Evolutionary conservation across 2,888 invertebrate species (phyloP).

Genomic region (Machimus rusticus): DNA sequence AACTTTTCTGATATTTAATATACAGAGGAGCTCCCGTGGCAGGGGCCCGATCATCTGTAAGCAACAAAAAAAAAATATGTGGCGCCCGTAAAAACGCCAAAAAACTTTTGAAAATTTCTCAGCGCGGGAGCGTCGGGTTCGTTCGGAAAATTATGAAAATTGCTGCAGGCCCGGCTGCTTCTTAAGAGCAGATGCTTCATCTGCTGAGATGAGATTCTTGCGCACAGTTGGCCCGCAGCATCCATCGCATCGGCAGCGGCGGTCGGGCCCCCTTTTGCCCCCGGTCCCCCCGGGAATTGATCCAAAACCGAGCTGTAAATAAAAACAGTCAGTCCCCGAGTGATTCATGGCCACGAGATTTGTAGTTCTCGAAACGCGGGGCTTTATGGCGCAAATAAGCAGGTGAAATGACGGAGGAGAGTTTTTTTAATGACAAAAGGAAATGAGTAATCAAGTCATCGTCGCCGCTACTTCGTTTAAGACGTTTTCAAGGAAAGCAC

Average conservation of each 20-base stretch:
- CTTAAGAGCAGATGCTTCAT: neutral
- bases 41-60: neutral
- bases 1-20: conserved; percentile 10
- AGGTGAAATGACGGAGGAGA: neutral
- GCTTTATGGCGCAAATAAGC: neutral
- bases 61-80: neutral
- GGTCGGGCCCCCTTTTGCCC: neutral
- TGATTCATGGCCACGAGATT: neutral
- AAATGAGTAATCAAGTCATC: neutral
- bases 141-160: neutral
- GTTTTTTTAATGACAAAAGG: neutral
- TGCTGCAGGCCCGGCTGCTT: neutral
- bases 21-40: neutral
- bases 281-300: neutral
- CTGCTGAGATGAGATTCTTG: neutral
- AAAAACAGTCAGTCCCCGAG: neutral
- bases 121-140: neutral
- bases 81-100: neutral
- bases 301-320: neutral
- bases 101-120: neutral
- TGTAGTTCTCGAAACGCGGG: neutral
- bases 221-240: neutral
- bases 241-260: neutral
- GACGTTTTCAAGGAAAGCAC: neutral
- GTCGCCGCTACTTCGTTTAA: neutral